phyloP scores from a whole-genome alignment of 1,140 invertebrate species.

The Eupeodes corollae region DNA sequence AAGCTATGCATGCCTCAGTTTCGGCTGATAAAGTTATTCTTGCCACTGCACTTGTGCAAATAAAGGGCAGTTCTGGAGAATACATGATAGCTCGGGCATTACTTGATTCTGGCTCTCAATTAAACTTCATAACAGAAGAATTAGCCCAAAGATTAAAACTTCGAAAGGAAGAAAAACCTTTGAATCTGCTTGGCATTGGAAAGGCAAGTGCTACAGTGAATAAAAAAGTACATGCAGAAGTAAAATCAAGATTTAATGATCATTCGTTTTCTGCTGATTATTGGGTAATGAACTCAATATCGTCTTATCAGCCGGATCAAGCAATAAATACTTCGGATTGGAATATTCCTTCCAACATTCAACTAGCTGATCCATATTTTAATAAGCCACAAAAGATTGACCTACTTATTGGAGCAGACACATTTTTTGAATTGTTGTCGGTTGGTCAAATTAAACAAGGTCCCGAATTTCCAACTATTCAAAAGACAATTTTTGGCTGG shows the following conservation, averaged over 20 bases:
- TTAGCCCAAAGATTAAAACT: neutral
- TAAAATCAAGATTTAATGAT: slow-evolving; percentile 1
- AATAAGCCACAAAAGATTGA: slow-evolving; percentile 16
- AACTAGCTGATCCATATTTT: slow-evolving; percentile 18
- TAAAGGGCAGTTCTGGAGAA: neutral
- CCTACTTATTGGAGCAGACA: slow-evolving; percentile 16
- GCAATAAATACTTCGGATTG: neutral
- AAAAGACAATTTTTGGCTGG: no score
- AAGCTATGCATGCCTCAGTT: neutral
- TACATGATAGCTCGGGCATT: slow-evolving; percentile 3
- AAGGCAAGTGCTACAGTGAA: neutral
- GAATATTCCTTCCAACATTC: slow-evolving; percentile 12
- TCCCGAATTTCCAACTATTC: no score
- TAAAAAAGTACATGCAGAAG: neutral
- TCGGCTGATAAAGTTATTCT: slow-evolving; percentile 1
- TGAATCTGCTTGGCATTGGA: slow-evolving; percentile 1
- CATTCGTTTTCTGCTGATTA: neutral
- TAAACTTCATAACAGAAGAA: slow-evolving; percentile 5
- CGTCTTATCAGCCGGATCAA: slow-evolving; percentile 3
- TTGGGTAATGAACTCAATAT: slow-evolving; percentile 2
- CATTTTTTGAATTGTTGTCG: slow-evolving; percentile 20
- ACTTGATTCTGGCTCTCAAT: slow-evolving; percentile 5
- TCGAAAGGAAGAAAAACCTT: neutral
- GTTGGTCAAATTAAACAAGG: slow-evolving; percentile 10
- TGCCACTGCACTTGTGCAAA: slow-evolving; percentile 1